Conservation (phyloP, 2,113 vertebrate species). For the Mixornis gularis region DNA sequence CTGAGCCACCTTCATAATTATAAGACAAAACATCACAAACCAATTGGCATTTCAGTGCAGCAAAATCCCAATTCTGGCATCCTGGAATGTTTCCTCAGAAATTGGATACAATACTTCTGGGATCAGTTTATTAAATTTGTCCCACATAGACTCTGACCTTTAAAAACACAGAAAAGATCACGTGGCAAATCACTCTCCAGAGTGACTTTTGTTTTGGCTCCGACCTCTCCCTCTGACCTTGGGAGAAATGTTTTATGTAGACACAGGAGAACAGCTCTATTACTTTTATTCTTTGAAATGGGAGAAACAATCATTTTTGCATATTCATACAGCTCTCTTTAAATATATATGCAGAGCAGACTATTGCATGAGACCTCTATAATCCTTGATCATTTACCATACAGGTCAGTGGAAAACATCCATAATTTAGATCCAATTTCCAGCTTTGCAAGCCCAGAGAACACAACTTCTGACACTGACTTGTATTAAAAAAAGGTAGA, state of each 20-base stretch:
- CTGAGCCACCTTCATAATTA: constrained; percentile 20
- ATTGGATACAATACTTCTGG: constrained; percentile 30
- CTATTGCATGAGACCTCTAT: not conserved
- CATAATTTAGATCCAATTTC: constrained; percentile 35
- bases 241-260: not conserved
- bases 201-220: constrained; percentile 28
- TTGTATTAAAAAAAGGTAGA: not conserved
- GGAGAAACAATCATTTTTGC: not conserved
- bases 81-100: not conserved
- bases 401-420: constrained; percentile 12
- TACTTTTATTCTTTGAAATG: not conserved
- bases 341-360: constrained; percentile 21
- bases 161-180: constrained; percentile 37
- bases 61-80: constrained; percentile 14
- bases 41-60: constrained; percentile 15
- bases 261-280: not conserved
- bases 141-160: constrained; percentile 49
- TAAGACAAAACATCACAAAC: constrained; percentile 12
- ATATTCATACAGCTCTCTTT: not conserved
- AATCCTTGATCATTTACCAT: constrained; percentile 22
- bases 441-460: not conserved
- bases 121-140: constrained; percentile 60
- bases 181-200: constrained; percentile 19
- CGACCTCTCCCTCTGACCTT: constrained; percentile 36
- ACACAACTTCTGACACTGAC: not conserved